Base-by-base conservation (phyloP, 2,113 vertebrate genomes). In the Mirza zaza region DNA sequence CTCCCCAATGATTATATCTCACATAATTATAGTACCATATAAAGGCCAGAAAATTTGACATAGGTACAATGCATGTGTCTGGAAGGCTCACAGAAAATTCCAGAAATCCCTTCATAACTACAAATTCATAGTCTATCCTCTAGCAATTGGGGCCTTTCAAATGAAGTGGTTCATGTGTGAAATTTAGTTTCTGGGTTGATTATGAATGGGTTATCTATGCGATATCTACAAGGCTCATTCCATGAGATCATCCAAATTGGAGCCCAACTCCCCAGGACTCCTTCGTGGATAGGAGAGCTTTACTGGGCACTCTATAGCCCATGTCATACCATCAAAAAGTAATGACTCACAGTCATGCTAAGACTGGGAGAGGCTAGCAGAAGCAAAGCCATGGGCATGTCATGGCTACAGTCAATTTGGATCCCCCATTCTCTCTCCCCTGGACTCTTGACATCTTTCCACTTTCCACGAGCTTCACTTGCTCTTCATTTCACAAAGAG, bases 1-100 rank as follows among this genome's bases (percentile, higher is more conserved):
- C 32, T 90, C 8, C 92, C 42, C 63, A 96, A 4, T 83, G 50
- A 94, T 84, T 84, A 75, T 15, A 86, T 52, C 0, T 7, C 50
- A 90, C 7, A 25, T 86, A 87, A 86, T 32, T 87, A 61, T 42
- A 81, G 81, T 77, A 75, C 21, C n/a, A 59, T 68, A 65, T 77
- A 91, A 91, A 93, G 59, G 75, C 80, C 68, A 84, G 79, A 79
- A 89, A 87, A 63, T 29, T 32, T 83, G 83, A 34, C 36, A 86
- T 59, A 65, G 71, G 17, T 63, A 80, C 68, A 65, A 32, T 27
- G 14, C 71, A 36, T 83, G 1, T 83, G 42, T 21, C 71, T 81
- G 81, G 88, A 84, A 92, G 63, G 70, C 59, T 84, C 65, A 90
- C 77, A 73, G 96, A 96, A 90, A 94, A 95, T 96, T 92, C 85